Base-by-base conservation (phyloP, 1,140 invertebrate species). In the Drosophila yakuba region DNA sequence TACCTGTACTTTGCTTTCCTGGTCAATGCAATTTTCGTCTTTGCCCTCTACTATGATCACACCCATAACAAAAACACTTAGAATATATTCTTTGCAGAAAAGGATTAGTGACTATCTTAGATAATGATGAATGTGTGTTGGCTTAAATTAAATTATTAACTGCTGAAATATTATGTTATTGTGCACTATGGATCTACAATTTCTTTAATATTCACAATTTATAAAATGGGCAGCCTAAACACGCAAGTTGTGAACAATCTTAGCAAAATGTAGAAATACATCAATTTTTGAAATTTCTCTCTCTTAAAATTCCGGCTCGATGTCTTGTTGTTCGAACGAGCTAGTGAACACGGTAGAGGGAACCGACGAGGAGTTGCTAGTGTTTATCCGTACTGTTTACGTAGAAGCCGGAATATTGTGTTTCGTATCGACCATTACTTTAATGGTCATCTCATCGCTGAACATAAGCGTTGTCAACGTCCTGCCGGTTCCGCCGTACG, bases 1-100 rank as follows among this genome's bases (percentile, higher is more conserved):
- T 66, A 45, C 47, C 14, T 66, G 20, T 39, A 68, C 20, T 68
- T 68, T 3, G 17, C 12, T 2, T 23, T 81, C 2, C 5, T 45
- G 5, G 3, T 28, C 36, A 0, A 3, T 56, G 3, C 1, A 17
- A 17, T 17, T 17, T 17, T 20, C 1, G 6, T 73, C 1, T 50
- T 73, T n/a, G 11, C 2, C 1, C 0, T 10, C 1, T 3, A 41
- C 1, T 8, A 25, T 0, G 2, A 20, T 20, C 20, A 1, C 20
- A 20, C 20, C 17, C 0, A 17, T 17, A 17, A 17, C 17, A 17
- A 17, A 17, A 17, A 17, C 17, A 17, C 28, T 32, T 25, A 25
- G 4, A 25, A 4, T 25, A 25, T 4, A 25, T 25, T 4, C 3
- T 25, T 25, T 2, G 23, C 23, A 32, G 28, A 8, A 32, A 32